phyloP scores from a whole-genome alignment of 2,888 invertebrate genomes.

The Parelbella ahira region DNA sequence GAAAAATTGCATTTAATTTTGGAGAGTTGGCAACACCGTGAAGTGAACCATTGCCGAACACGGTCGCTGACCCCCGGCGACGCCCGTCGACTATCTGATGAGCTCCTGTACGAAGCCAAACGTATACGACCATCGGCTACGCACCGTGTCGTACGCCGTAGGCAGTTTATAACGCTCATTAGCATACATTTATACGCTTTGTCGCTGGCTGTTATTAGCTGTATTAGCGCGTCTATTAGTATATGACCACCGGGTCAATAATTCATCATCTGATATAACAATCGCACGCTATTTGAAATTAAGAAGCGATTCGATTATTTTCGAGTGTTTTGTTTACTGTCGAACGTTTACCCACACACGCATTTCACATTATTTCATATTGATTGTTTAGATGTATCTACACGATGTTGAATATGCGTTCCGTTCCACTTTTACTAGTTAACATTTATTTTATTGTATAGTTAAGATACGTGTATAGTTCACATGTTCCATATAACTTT shows the following conservation, averaged over 20 bases:
- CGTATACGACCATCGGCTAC: conserved; percentile 30
- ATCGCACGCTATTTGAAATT: too few relatives aligned
- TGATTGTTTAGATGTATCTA: too few relatives aligned
- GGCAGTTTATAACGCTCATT: conserved; percentile 35
- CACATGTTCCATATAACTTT: conserved; percentile 3
- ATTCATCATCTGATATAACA: conserved; percentile 3
- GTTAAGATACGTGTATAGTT: conserved; percentile 1
- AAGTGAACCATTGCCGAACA: conserved; percentile 65
- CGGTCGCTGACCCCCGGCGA: conserved; percentile 63
- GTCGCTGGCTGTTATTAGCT: conserved; percentile 10
- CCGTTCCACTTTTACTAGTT: too few relatives aligned
- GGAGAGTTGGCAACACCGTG: conserved; percentile 32
- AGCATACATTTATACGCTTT: conserved; percentile 31
- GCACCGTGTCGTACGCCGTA: conserved; percentile 32
- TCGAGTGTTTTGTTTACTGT: too few relatives aligned
- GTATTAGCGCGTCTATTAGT: conserved; percentile 1
- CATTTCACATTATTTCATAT: too few relatives aligned
- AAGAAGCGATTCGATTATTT: too few relatives aligned
- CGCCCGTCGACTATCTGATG: conserved; percentile 56
- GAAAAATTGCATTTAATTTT: conserved; percentile 10
- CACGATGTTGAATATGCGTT: too few relatives aligned
- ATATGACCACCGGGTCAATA: neutral
- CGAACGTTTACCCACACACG: too few relatives aligned
- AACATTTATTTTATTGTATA: neutral
- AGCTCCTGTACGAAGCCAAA: conserved; percentile 34